phyloP scores from a whole-genome alignment of 2,888 invertebrate genomes.

The Troglohyphantes excavatus region DNA sequence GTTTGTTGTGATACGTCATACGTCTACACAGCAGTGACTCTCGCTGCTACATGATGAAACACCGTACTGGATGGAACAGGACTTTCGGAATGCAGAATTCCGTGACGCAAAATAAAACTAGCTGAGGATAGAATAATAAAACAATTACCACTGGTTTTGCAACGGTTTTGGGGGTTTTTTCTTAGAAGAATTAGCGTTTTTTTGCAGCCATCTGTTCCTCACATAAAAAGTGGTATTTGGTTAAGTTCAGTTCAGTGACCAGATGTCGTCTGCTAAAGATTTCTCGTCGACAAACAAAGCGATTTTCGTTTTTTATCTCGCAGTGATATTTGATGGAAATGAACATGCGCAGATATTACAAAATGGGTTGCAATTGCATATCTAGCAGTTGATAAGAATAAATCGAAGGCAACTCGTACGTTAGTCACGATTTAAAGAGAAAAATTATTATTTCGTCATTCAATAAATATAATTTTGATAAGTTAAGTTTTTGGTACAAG shows the following conservation, averaged over 20 bases:
- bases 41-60: slow-evolving; percentile 60
- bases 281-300: neutral
- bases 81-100: slow-evolving; percentile 75
- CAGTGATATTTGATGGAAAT: neutral
- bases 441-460: too few relatives aligned
- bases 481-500: too few relatives aligned
- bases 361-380: neutral
- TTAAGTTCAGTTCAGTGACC: slow-evolving; percentile 49
- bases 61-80: slow-evolving; percentile 70
- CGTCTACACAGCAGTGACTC: slow-evolving; percentile 67
- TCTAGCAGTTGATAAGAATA: too few relatives aligned
- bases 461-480: too few relatives aligned
- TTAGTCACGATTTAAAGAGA: too few relatives aligned
- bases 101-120: slow-evolving; percentile 74
- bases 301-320: neutral
- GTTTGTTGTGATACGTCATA: slow-evolving; percentile 65
- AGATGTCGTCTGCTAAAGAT: slow-evolving; percentile 31
- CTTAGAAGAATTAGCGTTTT: slow-evolving; percentile 14
- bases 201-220: neutral
- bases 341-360: neutral
- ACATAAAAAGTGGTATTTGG: slow-evolving; percentile 8
- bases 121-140: slow-evolving; percentile 58
- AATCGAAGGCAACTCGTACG: too few relatives aligned
- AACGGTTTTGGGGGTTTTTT: slow-evolving; percentile 23
- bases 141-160: slow-evolving; percentile 6